phyloP scores from a whole-genome alignment of 2,113 vertebrate genomes.

The Psephotus haematonotus region DNA sequence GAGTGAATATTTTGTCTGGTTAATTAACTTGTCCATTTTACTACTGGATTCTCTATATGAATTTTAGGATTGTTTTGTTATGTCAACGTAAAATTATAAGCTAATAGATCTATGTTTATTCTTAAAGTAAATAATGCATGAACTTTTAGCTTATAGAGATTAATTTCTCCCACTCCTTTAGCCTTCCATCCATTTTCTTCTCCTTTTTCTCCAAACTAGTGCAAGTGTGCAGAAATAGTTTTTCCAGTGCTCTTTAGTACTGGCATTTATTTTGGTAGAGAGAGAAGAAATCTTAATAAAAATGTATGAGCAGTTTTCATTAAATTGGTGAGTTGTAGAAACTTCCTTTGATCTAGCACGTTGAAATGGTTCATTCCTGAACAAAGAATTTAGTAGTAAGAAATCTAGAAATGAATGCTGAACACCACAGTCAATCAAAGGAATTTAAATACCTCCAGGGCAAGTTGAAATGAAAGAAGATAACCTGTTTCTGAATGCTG shows the following conservation, averaged over 20 bases:
- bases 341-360: background rate
- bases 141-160: background rate
- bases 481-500: background rate
- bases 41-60: conserved; percentile 18
- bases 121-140: background rate
- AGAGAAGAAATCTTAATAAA: conserved; percentile 33
- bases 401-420: conserved; percentile 40
- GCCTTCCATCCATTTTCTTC: background rate
- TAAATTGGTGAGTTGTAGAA: conserved; percentile 25
- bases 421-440: conserved; percentile 25
- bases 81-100: conserved; percentile 30
- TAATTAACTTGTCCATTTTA: background rate
- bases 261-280: conserved; percentile 3
- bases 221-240: background rate
- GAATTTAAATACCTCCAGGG: conserved; percentile 21
- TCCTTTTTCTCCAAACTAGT: background rate
- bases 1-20: background rate
- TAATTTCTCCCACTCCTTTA: conserved; percentile 8
- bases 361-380: conserved; percentile 26
- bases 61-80: background rate
- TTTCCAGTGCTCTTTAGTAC: background rate
- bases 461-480: conserved; percentile 6
- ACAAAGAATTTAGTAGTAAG: conserved; percentile 32
- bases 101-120: conserved; percentile 15
- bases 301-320: conserved; percentile 25